Evolutionary conservation across 1,140 invertebrate genomes (phyloP).

Genomic region (Cephus cinctus): DNA sequence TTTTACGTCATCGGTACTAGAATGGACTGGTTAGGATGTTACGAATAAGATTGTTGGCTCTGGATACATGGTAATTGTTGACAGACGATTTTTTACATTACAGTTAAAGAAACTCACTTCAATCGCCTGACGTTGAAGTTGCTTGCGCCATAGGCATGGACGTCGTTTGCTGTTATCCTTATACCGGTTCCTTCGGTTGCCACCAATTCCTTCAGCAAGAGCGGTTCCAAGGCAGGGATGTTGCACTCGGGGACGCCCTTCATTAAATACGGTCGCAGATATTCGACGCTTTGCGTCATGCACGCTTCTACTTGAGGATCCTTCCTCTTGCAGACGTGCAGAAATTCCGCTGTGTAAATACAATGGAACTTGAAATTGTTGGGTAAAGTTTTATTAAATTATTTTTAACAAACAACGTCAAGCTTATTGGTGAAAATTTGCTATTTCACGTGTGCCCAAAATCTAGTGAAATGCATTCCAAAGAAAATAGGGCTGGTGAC

Average conservation of each 20-base stretch:
- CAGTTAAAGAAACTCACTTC: too few species aligned
- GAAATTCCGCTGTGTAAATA: constrained; percentile 58
- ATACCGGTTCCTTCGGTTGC: constrained; percentile 57
- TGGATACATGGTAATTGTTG: too few species aligned
- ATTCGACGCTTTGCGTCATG: constrained; percentile 54
- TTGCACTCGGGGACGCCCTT: constrained; percentile 59
- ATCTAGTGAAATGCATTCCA: not conserved
- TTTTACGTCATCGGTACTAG: too few species aligned
- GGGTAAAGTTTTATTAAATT: not conserved
- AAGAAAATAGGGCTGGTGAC: not conserved
- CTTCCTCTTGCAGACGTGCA: constrained; percentile 60
- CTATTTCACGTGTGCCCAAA: not conserved
- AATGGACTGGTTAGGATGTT: too few species aligned
- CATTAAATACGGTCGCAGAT: constrained; percentile 46
- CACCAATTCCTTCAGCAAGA: constrained; percentile 61
- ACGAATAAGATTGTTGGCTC: too few species aligned
- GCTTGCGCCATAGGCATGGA: constrained; percentile 61
- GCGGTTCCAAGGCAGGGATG: constrained; percentile 62
- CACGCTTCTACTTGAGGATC: constrained; percentile 61
- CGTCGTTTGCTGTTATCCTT: constrained; percentile 56
- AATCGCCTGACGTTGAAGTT: constrained; percentile 60
- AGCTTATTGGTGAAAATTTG: not conserved
- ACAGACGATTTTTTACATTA: too few species aligned
- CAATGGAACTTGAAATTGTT: not conserved
- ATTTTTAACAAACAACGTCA: not conserved